phyloP scores from a whole-genome alignment of 92 coral and sea anemone genomes.

The Parazoanthus swiftii region DNA sequence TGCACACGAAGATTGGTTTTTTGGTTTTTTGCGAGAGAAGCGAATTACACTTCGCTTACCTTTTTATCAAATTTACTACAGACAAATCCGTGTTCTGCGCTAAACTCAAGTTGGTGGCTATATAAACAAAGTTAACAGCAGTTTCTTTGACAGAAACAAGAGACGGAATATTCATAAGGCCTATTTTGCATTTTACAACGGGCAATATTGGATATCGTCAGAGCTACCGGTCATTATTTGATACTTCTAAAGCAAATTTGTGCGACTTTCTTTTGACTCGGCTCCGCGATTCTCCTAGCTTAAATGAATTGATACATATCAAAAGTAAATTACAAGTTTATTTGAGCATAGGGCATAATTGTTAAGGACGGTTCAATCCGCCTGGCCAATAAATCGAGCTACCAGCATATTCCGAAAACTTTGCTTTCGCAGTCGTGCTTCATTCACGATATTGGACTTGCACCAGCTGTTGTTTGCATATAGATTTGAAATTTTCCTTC shows the following conservation, averaged over 20 bases:
- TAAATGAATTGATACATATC: conserved; percentile 81
- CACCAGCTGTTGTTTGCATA: conserved; percentile 84
- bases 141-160: conserved; percentile 41
- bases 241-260: conserved; percentile 53
- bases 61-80: background rate
- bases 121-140: conserved; percentile 41
- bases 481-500: conserved; percentile 66
- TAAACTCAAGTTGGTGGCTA: conserved; percentile 40
- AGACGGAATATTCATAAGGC: conserved; percentile 58
- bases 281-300: conserved; percentile 47
- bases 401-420: conserved; percentile 54
- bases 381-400: conserved; percentile 31
- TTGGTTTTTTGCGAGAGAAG: background rate
- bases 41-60: background rate
- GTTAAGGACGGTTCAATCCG: conserved; percentile 61
- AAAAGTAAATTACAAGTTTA: conserved; percentile 71
- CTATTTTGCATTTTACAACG: conserved; percentile 64
- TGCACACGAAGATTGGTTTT: background rate
- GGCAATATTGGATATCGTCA: conserved; percentile 51
- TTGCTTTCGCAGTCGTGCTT: conserved; percentile 53
- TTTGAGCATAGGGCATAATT: conserved; percentile 77
- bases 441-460: conserved; percentile 74
- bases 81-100: conserved; percentile 29
- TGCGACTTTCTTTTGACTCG: conserved; percentile 55
- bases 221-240: conserved; percentile 57